These are phyloP conservation scores for Dicyrtomina minuta DNA, from an alignment of 2,888 invertebrate species.

Conservation along the genomic window DNA sequence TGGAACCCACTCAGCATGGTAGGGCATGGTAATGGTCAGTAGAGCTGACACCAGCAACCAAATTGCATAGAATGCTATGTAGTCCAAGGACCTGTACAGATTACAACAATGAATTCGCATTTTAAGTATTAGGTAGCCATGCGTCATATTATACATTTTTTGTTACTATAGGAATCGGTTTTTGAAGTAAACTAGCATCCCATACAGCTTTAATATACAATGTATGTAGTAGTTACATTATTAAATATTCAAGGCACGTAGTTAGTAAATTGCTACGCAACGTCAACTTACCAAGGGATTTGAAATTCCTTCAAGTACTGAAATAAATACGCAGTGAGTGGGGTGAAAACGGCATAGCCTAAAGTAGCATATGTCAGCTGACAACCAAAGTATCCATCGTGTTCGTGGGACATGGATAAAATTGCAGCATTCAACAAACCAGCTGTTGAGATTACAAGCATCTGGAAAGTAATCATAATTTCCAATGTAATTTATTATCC, in stretches of 20 bases:
- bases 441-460: constrained; percentile 53
- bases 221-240: constrained; percentile 20
- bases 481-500: not conserved
- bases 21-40: constrained; percentile 40
- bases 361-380: constrained; percentile 49
- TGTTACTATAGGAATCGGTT: too few species aligned
- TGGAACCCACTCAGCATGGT: constrained; percentile 48
- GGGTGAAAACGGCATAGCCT: constrained; percentile 48
- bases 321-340: constrained; percentile 44
- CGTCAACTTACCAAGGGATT: constrained; percentile 45
- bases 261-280: not conserved
- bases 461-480: constrained; percentile 35
- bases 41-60: constrained; percentile 44
- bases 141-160: too few species aligned
- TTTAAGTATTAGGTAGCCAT: too few species aligned
- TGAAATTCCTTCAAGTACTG: constrained; percentile 34
- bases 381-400: constrained; percentile 50
- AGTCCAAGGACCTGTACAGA: constrained; percentile 47
- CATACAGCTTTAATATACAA: too few species aligned
- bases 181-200: too few species aligned
- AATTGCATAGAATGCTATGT: constrained; percentile 39
- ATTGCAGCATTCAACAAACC: constrained; percentile 50
- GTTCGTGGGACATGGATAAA: constrained; percentile 51
- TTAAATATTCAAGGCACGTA: not conserved
- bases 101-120: constrained; percentile 16